A percentile compares a stretch with the other conserved stretches of the same genome.
phyloP scores from a whole-genome alignment of 2,113 vertebrate genomes.

The mouse (Mus musculus) region DNA sequence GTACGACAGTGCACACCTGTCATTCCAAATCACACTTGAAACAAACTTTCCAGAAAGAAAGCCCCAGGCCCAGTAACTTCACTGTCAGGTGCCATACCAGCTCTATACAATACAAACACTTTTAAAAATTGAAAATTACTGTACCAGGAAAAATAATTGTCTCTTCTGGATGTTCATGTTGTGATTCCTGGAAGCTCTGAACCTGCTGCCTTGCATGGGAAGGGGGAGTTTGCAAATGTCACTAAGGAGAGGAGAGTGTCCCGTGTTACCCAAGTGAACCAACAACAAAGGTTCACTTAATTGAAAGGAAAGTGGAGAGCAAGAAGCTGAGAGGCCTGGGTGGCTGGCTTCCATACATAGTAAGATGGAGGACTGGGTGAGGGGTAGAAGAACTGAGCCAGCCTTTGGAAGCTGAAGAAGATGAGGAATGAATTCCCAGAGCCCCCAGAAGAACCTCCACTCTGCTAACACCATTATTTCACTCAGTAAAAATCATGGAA shows the following conservation, averaged over 20 bases:
- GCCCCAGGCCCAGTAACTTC: background rate
- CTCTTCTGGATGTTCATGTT: background rate
- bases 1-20: background rate
- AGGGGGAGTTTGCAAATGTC: background rate
- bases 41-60: constrained; percentile 4
- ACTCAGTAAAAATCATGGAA: background rate
- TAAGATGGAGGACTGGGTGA: background rate
- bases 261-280: background rate
- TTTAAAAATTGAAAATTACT: background rate
- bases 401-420: background rate
- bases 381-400: background rate
- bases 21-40: background rate
- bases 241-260: background rate
- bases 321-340: background rate
- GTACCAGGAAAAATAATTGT: background rate
- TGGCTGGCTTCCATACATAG: background rate
- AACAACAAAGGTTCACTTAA: background rate
- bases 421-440: background rate
- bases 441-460: background rate
- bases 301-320: background rate
- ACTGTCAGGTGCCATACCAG: background rate
- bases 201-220: background rate
- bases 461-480: background rate
- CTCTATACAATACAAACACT: background rate
- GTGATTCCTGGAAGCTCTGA: background rate